Base-by-base conservation (phyloP, 1,140 invertebrate genomes). In the Scaptomyza pallida region DNA sequence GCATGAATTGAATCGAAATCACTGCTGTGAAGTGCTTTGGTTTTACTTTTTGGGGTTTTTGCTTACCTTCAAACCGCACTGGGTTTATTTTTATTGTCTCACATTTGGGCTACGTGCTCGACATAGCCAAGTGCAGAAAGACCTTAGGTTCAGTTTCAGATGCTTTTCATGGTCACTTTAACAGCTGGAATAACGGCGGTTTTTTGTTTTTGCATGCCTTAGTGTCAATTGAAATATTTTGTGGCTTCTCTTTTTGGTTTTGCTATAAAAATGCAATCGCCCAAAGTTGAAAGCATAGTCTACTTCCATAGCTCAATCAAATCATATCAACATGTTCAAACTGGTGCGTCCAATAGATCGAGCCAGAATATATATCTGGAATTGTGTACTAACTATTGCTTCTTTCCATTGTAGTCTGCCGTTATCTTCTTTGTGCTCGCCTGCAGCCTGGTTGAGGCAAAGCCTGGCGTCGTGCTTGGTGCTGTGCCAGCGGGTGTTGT, bases 281-380 rank as follows among this genome's bases (percentile, higher is more conserved):
- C 43, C 33, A 12, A 23, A n/a, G 5, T 26, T 13, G 13, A 30
- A 41, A 5, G 37, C 63, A 64, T 86, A 86, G 82, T 86, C 74
- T 56, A 75, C 63, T 60, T 75, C 62, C 75, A 37, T 70, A 81
- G 78, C 82, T 77, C 65, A 68, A 77, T 54, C 51, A 51, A 71
- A 60, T 45, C 63, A 63, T 19, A 21, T 64, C 77, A 91, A 80
- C 59, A 91, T 91, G 90, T 91, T 90, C 78, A 91, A 91, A 81
- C 79, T 82, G 86, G 90, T 91, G 51, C 35, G 59, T 41, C 19
- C 6, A 10, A 43, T 4, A 40, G 16, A 8, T 30, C 26, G 23
- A n/a, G 23, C 5, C 5, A 5, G 19, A 56, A 40, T 52, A 17
- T 5, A 19, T 41, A 17, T 21, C 15, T 19, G 6, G 3, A 8